These are phyloP conservation scores for Neodon shergylaensis DNA, from an alignment of 2,113 vertebrate species.

Conservation along the genomic window DNA sequence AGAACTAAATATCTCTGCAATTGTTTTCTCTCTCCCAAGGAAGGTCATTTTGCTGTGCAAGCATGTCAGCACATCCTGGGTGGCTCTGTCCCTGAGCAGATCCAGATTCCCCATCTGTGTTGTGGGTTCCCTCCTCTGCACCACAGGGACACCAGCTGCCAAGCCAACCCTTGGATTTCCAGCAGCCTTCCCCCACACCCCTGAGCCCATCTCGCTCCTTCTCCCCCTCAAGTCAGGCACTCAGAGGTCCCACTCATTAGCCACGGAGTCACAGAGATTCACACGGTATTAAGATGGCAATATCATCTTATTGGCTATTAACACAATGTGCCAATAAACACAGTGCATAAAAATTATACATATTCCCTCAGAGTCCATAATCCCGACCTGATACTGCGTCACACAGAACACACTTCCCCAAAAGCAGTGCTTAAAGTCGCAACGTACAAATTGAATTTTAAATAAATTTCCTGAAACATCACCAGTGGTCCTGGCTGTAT, in stretches of 20 bases:
- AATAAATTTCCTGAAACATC: constrained; percentile 78
- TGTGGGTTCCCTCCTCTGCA: neutral
- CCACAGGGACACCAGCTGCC: neutral
- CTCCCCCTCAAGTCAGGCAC: constrained; percentile 21
- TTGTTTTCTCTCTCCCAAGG: constrained; percentile 35
- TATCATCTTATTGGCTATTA: constrained; percentile 79
- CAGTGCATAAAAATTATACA: constrained; percentile 65
- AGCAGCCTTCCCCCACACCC: neutral
- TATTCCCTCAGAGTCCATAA: constrained; percentile 60
- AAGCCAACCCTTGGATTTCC: constrained; percentile 21
- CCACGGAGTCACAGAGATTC: constrained; percentile 67
- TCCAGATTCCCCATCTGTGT: neutral
- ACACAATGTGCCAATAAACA: constrained; percentile 78
- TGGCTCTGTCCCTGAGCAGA: constrained; percentile 52
- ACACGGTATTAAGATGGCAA: constrained; percentile 52
- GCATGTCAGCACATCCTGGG: neutral
- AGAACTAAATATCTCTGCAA: constrained; percentile 41
- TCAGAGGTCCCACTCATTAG: constrained; percentile 61
- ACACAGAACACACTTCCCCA: constrained; percentile 67
- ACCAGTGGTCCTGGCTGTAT: constrained; percentile 50
- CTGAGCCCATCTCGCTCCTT: neutral
- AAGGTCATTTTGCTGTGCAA: neutral
- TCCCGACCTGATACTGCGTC: constrained; percentile 54
- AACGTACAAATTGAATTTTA: constrained; percentile 66
- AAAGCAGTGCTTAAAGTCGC: constrained; percentile 70